Conservation (phyloP, 2,888 invertebrate genomes). For the Acleris holmiana region DNA sequence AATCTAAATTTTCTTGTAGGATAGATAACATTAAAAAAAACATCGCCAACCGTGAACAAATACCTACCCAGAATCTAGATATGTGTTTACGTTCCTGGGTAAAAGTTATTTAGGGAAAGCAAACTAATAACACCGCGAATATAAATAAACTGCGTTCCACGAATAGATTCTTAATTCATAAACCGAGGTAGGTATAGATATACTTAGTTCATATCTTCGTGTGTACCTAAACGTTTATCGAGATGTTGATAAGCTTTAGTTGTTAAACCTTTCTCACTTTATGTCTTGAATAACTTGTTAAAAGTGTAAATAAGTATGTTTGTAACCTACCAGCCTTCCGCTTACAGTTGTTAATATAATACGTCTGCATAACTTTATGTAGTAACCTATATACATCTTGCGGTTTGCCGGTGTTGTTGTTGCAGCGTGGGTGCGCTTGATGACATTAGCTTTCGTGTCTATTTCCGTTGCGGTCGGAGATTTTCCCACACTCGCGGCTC, state of each 20-base stretch:
- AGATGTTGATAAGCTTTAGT: too few species aligned
- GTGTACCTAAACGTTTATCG: too few species aligned
- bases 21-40: too few species aligned
- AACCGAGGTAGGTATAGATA: neutral
- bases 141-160: slow-evolving; percentile 4
- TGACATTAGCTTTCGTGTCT: slow-evolving; percentile 25
- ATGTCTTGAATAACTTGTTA: too few species aligned
- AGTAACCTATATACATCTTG: neutral
- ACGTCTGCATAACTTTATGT: too few species aligned
- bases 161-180: slow-evolving; percentile 18
- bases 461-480: slow-evolving; percentile 32
- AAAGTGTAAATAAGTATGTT: too few species aligned
- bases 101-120: slow-evolving; percentile 7
- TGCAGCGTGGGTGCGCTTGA: slow-evolving; percentile 14
- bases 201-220: neutral
- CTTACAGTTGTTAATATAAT: too few species aligned
- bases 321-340: too few species aligned
- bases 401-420: neutral
- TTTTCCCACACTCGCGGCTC: slow-evolving; percentile 25
- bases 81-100: slow-evolving; percentile 24
- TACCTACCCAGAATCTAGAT: neutral
- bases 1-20: too few species aligned
- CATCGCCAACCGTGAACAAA: too few species aligned
- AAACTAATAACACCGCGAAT: slow-evolving; percentile 1
- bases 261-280: too few species aligned